Evolutionary conservation across 2,888 invertebrate genomes (phyloP).

Genomic region (Chrysolina haemoptera): DNA sequence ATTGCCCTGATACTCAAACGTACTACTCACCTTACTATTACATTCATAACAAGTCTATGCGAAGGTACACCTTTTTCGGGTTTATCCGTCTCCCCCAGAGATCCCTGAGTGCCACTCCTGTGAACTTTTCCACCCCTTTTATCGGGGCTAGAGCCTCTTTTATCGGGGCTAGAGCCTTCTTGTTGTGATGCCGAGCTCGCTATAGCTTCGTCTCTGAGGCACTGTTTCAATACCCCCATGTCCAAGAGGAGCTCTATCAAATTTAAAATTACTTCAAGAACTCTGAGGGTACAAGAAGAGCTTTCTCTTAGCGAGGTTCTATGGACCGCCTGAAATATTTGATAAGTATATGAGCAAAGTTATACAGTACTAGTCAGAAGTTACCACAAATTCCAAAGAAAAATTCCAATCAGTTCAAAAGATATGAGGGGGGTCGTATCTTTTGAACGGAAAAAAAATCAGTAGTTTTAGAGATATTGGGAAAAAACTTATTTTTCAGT

Average conservation of each 20-base stretch:
- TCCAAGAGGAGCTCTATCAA: constrained; percentile 93
- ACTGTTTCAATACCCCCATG: constrained; percentile 84
- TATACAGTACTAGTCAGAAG: no score
- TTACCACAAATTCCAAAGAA: no score
- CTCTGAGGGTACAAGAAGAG: constrained; percentile 86
- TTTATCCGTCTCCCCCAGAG: constrained; percentile 68
- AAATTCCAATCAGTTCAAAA: no score
- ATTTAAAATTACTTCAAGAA: constrained; percentile 94
- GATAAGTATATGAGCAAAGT: no score
- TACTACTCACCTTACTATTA: constrained; percentile 72
- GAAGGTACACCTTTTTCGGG: constrained; percentile 74
- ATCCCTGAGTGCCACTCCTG: constrained; percentile 53
- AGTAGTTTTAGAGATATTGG: no score
- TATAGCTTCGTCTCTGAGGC: constrained; percentile 71
- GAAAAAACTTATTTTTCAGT: no score
- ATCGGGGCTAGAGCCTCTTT: constrained; percentile 56
- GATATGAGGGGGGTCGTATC: no score
- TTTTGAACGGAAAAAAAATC: no score
- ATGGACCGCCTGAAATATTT: constrained; percentile 81
- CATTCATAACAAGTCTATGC: constrained; percentile 83
- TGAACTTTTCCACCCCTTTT: constrained; percentile 56
- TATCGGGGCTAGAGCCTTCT: constrained; percentile 58
- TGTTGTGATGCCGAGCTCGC: constrained; percentile 52
- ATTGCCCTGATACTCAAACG: no score
- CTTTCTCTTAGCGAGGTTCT: constrained; percentile 89